Evolutionary conservation across 2,888 invertebrate species (phyloP).

Genomic region (Crocallis elinguaria): DNA sequence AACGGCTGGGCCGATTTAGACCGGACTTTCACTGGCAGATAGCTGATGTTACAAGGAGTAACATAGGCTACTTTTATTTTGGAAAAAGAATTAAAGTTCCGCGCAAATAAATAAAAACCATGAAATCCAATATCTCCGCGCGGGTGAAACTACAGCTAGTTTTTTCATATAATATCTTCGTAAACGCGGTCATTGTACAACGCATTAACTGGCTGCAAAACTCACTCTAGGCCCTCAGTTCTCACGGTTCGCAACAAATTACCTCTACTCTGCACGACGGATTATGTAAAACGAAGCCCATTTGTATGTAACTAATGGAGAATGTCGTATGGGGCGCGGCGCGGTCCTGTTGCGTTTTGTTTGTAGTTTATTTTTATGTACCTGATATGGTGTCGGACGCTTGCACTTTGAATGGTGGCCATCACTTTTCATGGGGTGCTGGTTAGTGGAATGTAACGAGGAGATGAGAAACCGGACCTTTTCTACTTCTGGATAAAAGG

Average conservation of each 20-base stretch:
- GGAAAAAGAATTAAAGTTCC: too few relatives aligned
- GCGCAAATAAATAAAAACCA: too few relatives aligned
- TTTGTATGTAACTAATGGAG: slow-evolving; percentile 83
- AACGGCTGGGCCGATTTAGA: too few relatives aligned
- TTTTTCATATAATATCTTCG: too few relatives aligned
- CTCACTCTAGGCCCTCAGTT: neutral
- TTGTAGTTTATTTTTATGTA: slow-evolving; percentile 32
- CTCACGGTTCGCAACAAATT: slow-evolving; percentile 78
- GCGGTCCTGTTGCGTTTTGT: slow-evolving; percentile 39
- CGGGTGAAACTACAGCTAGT: too few relatives aligned
- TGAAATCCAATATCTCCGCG: too few relatives aligned
- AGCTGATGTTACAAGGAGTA: too few relatives aligned
- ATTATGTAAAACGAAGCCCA: slow-evolving; percentile 83
- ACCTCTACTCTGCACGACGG: slow-evolving; percentile 75
- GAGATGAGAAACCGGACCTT: neutral
- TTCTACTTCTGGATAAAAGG: neutral
- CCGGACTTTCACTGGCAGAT: too few relatives aligned
- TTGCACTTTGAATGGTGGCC: slow-evolving; percentile 22
- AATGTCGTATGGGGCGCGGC: slow-evolving; percentile 63
- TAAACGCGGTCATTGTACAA: too few relatives aligned
- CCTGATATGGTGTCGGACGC: slow-evolving; percentile 24
- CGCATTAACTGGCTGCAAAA: too few relatives aligned
- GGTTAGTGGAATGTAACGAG: slow-evolving; percentile 6
- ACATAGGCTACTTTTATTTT: too few relatives aligned
- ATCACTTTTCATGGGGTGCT: slow-evolving; percentile 16